Base-by-base conservation (phyloP, 2,113 vertebrate genomes). In the Gasterosteus nipponicus region DNA sequence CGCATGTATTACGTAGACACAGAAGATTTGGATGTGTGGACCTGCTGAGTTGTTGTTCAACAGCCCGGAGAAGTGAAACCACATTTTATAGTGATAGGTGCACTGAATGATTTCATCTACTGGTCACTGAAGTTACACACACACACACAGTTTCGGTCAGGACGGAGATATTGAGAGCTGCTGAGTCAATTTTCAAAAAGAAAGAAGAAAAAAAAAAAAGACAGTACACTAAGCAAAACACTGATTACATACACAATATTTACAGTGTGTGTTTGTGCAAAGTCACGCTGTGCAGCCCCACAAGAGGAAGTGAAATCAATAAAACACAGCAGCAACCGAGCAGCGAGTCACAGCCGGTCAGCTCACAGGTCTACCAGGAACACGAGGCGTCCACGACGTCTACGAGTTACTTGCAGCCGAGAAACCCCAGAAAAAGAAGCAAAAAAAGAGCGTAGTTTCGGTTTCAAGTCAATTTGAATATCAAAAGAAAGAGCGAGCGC, bases 231-330 rank as follows among this genome's bases (percentile, higher is more conserved):
- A 14, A 72, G 42, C 51, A 33, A 39, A 53, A 78, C 46, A 58
- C 53, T 54, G 74, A 41, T 60, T 46, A 69, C 12, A 15, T 3
- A 59, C 1, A 18, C 42, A 31, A 0, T 51, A 64, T 77, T 82
- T 65, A 64, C 9, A 49, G 41, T 51, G 12, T 1, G 60, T 14
- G 57, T 33, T 87, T 84, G 75, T 83, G 80, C 81, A 62, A 69
- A 80, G 82, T 90, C 85, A 91, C 69, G 31, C 22, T 16, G 59
- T 33, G 78, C 14, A 18, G 58, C 65, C 65, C 29, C 19, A 22
- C 12, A 75, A 69, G 64, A 86, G 90, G 90, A 91, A 90, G 80
- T 83, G 87, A 87, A 86, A 90, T 74, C 53, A 29, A 44, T 39
- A 69, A 86, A 82, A 75, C 83, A 84, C 78, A 91, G 77, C 81